Conservation (phyloP, 2,888 invertebrate species). For the Aphodius sticticus region DNA sequence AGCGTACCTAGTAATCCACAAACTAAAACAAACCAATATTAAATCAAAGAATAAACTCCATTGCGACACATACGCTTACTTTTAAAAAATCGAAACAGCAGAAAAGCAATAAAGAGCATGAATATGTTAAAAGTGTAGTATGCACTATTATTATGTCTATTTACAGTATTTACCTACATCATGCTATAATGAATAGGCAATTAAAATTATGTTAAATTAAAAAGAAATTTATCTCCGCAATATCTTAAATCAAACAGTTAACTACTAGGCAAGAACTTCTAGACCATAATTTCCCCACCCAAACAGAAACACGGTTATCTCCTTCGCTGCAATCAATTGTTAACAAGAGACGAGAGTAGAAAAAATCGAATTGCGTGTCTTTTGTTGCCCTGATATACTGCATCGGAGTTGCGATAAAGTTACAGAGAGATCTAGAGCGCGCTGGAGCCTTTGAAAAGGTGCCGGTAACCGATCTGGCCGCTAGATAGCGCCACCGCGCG, state of each 20-base stretch:
- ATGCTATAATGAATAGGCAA: not conserved
- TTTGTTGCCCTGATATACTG: not conserved
- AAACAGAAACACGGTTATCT: not conserved
- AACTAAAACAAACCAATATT: too few relatives aligned
- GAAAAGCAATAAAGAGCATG: too few relatives aligned
- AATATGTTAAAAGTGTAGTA: too few relatives aligned
- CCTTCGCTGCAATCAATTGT: not conserved
- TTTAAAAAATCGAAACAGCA: too few relatives aligned
- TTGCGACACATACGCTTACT: too few relatives aligned
- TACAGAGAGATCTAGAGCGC: not conserved
- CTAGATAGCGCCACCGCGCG: not conserved
- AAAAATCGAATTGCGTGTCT: not conserved
- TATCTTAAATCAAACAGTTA: not conserved
- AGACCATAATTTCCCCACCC: conserved; percentile 4
- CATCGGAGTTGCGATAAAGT: not conserved
- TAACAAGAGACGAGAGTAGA: not conserved
- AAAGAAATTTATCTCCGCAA: not conserved
- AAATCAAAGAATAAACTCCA: too few relatives aligned
- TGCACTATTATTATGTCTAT: too few relatives aligned
- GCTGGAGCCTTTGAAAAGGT: not conserved
- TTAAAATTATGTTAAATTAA: not conserved
- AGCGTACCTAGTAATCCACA: too few relatives aligned
- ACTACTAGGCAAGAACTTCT: not conserved
- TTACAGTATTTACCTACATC: too few relatives aligned
- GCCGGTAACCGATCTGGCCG: not conserved